Evolutionary conservation across 2,888 invertebrate species (phyloP).

Genomic region (Arrhopalites spinosus): DNA sequence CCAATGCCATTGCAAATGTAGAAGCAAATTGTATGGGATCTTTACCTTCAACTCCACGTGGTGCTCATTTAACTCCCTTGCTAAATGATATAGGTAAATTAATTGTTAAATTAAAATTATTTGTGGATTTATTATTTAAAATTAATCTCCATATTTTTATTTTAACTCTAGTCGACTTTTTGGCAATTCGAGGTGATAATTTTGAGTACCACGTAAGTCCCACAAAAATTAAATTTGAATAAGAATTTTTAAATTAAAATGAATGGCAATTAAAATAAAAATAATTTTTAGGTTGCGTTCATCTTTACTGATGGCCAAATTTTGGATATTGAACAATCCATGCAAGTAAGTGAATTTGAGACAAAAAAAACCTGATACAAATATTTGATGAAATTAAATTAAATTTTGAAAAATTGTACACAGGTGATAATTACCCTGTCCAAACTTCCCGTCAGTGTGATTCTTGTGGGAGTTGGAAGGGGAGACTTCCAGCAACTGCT

Average conservation of each 20-base stretch:
- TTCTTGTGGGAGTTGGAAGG: constrained; percentile 47
- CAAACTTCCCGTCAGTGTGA: constrained; percentile 43
- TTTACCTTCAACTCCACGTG: background rate
- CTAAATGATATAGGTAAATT: constrained; percentile 44
- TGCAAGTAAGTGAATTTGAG: constrained; percentile 32
- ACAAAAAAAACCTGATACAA: background rate
- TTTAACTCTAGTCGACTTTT: constrained; percentile 39
- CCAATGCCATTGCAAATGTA: constrained; percentile 21
- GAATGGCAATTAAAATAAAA: no score
- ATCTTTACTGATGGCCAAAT: constrained; percentile 51
- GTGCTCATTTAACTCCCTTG: constrained; percentile 38
- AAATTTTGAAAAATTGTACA: background rate
- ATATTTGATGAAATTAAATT: background rate
- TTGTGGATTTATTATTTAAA: no score
- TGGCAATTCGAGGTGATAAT: constrained; percentile 39
- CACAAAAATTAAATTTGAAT: no score
- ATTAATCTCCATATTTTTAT: no score
- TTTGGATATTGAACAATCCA: constrained; percentile 40
- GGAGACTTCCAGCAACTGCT: constrained; percentile 46
- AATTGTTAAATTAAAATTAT: no score
- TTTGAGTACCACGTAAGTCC: constrained; percentile 50
- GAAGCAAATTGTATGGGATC: constrained; percentile 27
- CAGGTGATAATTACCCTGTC: constrained; percentile 43
- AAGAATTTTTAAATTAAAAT: no score
- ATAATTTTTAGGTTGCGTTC: no score